Base-by-base conservation (phyloP, 2,113 vertebrate species). In the Formicarius rufipectus region DNA sequence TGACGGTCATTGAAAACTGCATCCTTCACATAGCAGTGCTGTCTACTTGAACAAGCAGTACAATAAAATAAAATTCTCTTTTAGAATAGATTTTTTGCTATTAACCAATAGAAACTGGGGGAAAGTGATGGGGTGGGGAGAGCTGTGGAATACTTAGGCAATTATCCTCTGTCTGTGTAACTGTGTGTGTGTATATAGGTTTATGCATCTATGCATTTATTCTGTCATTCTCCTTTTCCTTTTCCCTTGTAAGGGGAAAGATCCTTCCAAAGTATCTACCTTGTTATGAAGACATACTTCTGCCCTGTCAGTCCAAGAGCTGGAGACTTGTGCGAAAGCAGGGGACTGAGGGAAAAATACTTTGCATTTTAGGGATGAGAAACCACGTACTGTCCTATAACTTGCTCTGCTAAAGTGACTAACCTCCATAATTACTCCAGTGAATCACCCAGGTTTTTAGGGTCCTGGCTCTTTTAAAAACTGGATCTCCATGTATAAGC, bases 201-300 rank as follows among this genome's bases (percentile, higher is more conserved):
- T 4, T 24, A 17, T 0, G 1, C 21, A 27, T 7, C 3, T 7
- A 64, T 12, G 3, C 21, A 58, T 58, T 73, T 0, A 0, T 87
- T 62, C 55, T 58, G 13, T n/a, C 20, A 25, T 72, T 53, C 19
- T 24, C 15, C 0, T 58, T 73, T 76, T 49, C 42, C 56, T 83
- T 74, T 39, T 55, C 4, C 9, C 6, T 15, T 40, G 0, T 42
- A 21, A 42, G 37, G 12, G 53, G 19, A 58, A 76, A 83, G 25
- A 50, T 14, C 7, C 8, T 85, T 91, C 24, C 31, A 25, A 39
- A n/a, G 6, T 35, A 12, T 10, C 8, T 50, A 9, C 3, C 15
- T 73, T 24, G 30, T 35, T 52, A 58, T 20, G 17, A 58, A 80
- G 20, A 76, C 25, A 15, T 58, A 11, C n/a, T 77, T 66, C 20